These are phyloP conservation scores for Arctocebus calabarensis DNA, from an alignment of 2,797 vertebrate genomes.

Conservation along the genomic window DNA sequence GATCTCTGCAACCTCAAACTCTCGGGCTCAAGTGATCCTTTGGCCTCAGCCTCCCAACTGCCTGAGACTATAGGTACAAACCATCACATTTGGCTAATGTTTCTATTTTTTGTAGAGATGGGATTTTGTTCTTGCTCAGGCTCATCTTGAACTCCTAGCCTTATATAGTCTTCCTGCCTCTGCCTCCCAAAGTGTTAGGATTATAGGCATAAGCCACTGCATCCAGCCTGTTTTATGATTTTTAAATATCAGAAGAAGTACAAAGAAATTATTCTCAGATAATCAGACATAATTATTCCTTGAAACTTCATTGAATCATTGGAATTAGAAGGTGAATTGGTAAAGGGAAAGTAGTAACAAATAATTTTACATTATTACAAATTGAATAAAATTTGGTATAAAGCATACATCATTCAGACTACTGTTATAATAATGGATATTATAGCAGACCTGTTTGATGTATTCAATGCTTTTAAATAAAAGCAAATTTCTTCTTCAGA, in stretches of 20 bases:
- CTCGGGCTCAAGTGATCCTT: neutral
- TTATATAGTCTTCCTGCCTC: neutral
- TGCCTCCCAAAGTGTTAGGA: neutral
- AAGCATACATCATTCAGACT: neutral
- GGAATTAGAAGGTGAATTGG: neutral
- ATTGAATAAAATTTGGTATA: slow-evolving; percentile 40
- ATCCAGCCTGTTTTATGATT: slow-evolving; percentile 17
- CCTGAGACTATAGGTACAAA: neutral
- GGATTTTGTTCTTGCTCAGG: neutral
- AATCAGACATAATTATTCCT: slow-evolving; percentile 36
- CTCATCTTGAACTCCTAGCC: neutral
- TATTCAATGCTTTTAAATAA: slow-evolving; percentile 29
- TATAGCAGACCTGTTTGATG: neutral
- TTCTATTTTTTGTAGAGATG: neutral
- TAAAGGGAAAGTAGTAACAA: slow-evolving; percentile 15
- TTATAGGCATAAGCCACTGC: neutral
- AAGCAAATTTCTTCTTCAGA: slow-evolving; percentile 40
- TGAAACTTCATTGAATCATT: neutral
- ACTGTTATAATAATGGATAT: neutral
- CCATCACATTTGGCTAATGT: neutral
- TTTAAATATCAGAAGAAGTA: slow-evolving; percentile 32
- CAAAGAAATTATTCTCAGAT: neutral
- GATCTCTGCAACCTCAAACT: neutral
- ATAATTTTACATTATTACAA: slow-evolving; percentile 53
- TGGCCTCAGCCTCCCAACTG: neutral